Conservation (phyloP, 1,140 invertebrate genomes). For the Macrotrachela quadricornifera region DNA sequence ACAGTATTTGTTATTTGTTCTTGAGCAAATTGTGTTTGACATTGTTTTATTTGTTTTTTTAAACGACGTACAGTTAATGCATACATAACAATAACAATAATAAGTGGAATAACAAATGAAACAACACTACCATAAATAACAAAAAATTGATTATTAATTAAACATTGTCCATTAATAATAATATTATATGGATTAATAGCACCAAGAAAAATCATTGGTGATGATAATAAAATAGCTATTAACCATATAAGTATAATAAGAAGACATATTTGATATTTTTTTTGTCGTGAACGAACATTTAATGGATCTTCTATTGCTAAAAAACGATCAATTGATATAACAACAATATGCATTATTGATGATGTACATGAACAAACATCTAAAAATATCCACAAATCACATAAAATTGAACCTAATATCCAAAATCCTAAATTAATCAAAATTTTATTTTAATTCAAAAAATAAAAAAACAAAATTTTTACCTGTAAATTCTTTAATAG, state of each 20-base stretch:
- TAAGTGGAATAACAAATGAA: conserved; percentile 5
- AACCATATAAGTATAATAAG: neutral
- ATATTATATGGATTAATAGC: neutral
- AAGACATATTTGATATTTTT: neutral
- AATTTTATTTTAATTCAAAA: neutral
- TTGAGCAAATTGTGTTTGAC: neutral
- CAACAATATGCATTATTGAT: conserved; percentile 1
- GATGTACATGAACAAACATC: conserved; percentile 8
- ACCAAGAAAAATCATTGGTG: conserved; percentile 1
- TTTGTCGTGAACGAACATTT: conserved; percentile 5
- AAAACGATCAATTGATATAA: conserved; percentile 6
- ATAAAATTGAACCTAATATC: neutral
- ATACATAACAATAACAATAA: conserved; percentile 6
- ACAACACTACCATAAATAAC: conserved; percentile 1
- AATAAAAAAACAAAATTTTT: neutral
- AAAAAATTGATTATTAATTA: neutral
- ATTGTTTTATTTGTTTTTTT: neutral
- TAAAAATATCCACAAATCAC: conserved; percentile 1
- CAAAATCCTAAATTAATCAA: neutral
- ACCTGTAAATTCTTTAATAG: conserved; percentile 57
- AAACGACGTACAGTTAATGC: conserved; percentile 2
- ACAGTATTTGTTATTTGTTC: neutral
- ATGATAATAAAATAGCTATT: neutral
- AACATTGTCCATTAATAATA: neutral
- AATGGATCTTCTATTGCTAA: conserved; percentile 2